Base-by-base conservation (phyloP, 2,797 vertebrate genomes). In the Diceros bicornis region DNA sequence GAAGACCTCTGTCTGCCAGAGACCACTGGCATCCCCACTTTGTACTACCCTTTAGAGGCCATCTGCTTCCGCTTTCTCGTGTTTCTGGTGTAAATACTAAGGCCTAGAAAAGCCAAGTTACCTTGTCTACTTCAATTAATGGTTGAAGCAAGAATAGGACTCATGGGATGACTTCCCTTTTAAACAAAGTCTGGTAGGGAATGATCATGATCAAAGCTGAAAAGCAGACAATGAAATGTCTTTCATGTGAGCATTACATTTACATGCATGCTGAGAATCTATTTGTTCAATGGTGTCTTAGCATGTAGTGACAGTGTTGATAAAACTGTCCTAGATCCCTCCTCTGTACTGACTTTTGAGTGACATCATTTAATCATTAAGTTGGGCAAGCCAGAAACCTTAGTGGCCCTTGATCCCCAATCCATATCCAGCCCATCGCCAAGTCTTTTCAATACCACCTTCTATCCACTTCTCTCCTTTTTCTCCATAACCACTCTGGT, bases 101-200 rank as follows among this genome's bases (percentile, higher is more conserved):
- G 44, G 64, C 25, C 41, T 83, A 87, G 83, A 89, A 87, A 96
- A 88, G 86, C 29, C 18, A 68, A 91, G 79, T 47, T 68, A 97
- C n/a, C 47, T 68, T 89, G 77, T 77, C 86, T 78, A 59, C 37
- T 88, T 83, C 69, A 87, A 34, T 87, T 59, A 72, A 93, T 18
- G 25, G 50, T 55, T 86, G 68, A 90, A 92, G 55, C 59, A 87
- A 52, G 29, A 82, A 34, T 52, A 89, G 64, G 50, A 83, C 34
- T 89, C 23, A 37, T 23, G 44, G 27, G 32, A 62, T 84, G 78
- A 62, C 18, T 61, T 64, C 64, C 11, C 69, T 89, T 82, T 50
- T 68, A 72, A 93, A 78, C 17, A 29, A 84, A 2, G 27, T 68
- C 47, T 78, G 61, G 27, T 7, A 66, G 69, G 62, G 62, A 95